Evolutionary conservation across 2,113 vertebrate species (phyloP).

Genomic region (Anhinga anhinga): DNA sequence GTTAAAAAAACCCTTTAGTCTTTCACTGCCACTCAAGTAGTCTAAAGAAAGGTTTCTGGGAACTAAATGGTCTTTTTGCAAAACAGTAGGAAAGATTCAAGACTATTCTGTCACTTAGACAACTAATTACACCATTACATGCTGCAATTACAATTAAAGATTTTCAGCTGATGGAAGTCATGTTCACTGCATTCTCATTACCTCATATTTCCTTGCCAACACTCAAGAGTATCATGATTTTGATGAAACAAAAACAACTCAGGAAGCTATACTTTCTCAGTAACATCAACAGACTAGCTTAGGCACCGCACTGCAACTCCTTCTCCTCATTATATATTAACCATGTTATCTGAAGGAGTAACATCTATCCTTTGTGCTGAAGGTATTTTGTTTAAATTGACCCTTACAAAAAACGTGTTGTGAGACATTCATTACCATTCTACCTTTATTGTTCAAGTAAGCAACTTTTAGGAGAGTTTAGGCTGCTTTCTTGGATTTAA

Average conservation of each 20-base stretch:
- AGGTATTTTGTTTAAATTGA: not conserved
- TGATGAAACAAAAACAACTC: slow-evolving; percentile 71
- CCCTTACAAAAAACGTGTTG: not conserved
- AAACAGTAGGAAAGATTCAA: slow-evolving; percentile 63
- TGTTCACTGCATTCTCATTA: slow-evolving; percentile 71
- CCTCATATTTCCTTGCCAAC: slow-evolving; percentile 70
- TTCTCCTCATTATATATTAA: not conserved
- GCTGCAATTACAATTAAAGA: slow-evolving; percentile 81
- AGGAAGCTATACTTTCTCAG: slow-evolving; percentile 57
- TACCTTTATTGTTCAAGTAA: not conserved
- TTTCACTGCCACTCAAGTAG: not conserved
- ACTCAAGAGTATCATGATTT: slow-evolving; percentile 67
- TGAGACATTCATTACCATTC: not conserved
- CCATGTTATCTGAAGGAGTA: slow-evolving; percentile 22
- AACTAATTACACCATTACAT: slow-evolving; percentile 77
- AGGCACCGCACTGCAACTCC: not conserved
- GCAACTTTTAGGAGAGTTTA: not conserved
- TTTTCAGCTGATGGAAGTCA: slow-evolving; percentile 75
- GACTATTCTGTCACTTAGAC: slow-evolving; percentile 69
- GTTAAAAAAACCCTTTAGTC: not conserved
- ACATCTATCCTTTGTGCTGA: not conserved
- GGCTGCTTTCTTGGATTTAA: not conserved
- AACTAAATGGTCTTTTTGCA: slow-evolving; percentile 37
- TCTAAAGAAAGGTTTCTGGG: slow-evolving; percentile 48
- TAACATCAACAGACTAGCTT: slow-evolving; percentile 36